Conservation (phyloP, 2,113 vertebrate species). For the Panurus biarmicus region DNA sequence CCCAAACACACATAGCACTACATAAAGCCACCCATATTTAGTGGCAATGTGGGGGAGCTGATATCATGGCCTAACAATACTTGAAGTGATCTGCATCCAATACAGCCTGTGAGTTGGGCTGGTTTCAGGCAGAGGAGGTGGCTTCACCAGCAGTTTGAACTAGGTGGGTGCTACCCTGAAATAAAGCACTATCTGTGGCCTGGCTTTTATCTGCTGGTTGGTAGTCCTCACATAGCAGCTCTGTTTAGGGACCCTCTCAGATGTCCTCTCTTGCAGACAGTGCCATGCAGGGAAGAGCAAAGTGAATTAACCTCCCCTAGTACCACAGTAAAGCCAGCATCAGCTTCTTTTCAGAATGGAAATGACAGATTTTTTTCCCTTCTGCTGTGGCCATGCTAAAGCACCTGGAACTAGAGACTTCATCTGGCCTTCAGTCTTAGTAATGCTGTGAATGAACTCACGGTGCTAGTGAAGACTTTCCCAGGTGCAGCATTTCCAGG, state of each 20-base stretch:
- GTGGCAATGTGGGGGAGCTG: not conserved
- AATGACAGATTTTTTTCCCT: not conserved
- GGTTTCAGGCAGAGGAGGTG: not conserved
- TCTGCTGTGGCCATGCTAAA: not conserved
- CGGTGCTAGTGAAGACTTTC: not conserved
- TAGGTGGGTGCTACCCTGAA: not conserved
- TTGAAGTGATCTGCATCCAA: not conserved
- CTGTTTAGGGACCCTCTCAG: not conserved
- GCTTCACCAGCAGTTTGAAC: not conserved
- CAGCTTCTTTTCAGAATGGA: not conserved
- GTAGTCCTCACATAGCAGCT: not conserved
- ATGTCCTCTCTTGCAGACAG: not conserved
- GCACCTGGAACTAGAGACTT: not conserved
- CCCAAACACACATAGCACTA: not conserved
- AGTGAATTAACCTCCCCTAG: not conserved
- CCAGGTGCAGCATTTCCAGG: not conserved
- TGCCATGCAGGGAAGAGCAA: not conserved
- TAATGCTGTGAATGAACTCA: accelerated
- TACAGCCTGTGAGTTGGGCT: not conserved
- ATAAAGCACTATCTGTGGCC: not conserved
- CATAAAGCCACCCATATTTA: not conserved
- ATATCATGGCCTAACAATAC: not conserved
- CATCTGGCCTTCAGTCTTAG: not conserved
- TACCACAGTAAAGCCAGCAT: not conserved
- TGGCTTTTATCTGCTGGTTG: not conserved